Percentiles rank a stretch among this genome's conserved stretches.
These are phyloP conservation scores for Macropodus opercularis DNA, from an alignment of 2,797 vertebrate species.

Conservation along the genomic window DNA sequence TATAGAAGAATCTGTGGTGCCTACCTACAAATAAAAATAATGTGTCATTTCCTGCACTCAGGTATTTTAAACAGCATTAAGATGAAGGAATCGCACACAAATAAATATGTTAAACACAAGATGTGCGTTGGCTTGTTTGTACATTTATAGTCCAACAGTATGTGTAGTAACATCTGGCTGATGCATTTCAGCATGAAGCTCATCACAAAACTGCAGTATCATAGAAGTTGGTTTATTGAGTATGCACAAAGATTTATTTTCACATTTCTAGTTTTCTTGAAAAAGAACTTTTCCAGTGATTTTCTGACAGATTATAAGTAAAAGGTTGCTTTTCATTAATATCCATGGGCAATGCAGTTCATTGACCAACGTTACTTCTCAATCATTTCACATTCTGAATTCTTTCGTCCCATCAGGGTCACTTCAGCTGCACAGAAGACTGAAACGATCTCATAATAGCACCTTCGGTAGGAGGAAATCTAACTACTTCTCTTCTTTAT, in stretches of 20 bases:
- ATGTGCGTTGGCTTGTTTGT: constrained; percentile 9
- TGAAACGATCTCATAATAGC: constrained; percentile 77
- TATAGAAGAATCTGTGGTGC: constrained; percentile 48
- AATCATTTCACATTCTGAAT: constrained; percentile 69
- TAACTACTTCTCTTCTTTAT: constrained; percentile 43
- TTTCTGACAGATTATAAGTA: constrained; percentile 54
- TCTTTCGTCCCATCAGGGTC: constrained; percentile 56
- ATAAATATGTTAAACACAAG: constrained; percentile 67
- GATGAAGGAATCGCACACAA: constrained; percentile 58
- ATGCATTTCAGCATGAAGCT: constrained; percentile 23
- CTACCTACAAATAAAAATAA: constrained; percentile 56
- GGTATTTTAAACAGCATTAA: constrained; percentile 53
- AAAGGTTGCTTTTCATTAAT: constrained; percentile 38
- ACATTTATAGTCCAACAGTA: not conserved
- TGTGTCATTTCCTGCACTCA: constrained; percentile 67
- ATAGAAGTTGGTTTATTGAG: constrained; percentile 72
- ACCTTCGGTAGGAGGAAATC: constrained; percentile 73
- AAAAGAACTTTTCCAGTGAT: constrained; percentile 43
- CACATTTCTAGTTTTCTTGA: constrained; percentile 58
- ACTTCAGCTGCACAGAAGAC: constrained; percentile 82
- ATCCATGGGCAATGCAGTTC: constrained; percentile 49
- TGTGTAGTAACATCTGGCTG: not conserved
- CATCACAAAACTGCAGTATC: constrained; percentile 63
- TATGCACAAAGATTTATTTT: constrained; percentile 70
- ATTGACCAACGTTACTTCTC: constrained; percentile 59